Percentiles rank a stretch among this genome's conserved stretches.
These are phyloP conservation scores for Enteromius paludinosus DNA, from an alignment of 2,797 vertebrate species.

Conservation along the genomic window DNA sequence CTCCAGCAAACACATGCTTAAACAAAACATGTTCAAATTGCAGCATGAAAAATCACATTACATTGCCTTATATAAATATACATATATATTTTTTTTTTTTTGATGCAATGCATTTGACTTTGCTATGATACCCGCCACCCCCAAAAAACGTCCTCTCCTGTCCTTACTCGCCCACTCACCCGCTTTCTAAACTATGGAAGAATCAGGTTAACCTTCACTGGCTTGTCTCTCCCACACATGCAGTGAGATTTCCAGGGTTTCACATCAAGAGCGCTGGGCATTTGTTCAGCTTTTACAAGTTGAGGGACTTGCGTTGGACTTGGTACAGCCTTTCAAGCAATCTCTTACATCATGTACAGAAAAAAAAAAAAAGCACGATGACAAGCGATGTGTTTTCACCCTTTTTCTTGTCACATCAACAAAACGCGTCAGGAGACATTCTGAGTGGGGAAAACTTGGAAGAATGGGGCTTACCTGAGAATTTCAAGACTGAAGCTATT, in stretches of 20 bases:
- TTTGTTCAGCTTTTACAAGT: constrained; percentile 34
- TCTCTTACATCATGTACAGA: constrained; percentile 2
- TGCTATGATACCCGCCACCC: background rate
- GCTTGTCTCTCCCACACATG: constrained; percentile 39
- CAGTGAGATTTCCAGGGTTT: constrained; percentile 22
- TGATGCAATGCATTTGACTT: background rate
- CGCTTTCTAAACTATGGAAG: background rate
- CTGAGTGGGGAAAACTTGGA: background rate
- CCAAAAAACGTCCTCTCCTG: constrained; percentile 4
- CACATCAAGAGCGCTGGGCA: background rate
- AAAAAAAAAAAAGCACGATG: background rate
- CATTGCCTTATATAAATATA: background rate
- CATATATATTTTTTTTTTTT: background rate
- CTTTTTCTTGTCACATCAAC: background rate
- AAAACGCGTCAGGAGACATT: background rate
- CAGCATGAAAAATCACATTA: background rate
- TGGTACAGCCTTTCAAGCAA: background rate
- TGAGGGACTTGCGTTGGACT: background rate
- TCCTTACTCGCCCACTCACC: constrained; percentile 13
- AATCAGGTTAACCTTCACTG: constrained; percentile 39
- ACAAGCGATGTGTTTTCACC: background rate
- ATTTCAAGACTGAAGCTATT: background rate
- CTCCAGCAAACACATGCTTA: background rate
- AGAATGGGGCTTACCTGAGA: background rate
- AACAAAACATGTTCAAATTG: background rate